These are phyloP conservation scores for Platycnemis pennipes DNA, from an alignment of 2,888 invertebrate species.

Conservation along the genomic window DNA sequence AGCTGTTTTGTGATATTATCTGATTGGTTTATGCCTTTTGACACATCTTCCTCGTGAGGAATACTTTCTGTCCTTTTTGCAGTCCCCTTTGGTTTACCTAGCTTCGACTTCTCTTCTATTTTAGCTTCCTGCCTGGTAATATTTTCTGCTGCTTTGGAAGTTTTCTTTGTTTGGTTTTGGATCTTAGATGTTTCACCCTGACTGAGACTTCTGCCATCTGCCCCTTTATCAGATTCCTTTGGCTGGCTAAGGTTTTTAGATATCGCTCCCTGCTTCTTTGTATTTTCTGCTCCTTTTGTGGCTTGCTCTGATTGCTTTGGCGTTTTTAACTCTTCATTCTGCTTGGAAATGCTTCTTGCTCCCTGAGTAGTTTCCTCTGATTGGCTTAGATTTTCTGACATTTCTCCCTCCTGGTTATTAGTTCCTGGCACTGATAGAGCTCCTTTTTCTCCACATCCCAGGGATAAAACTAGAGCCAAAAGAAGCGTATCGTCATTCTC, in stretches of 20 bases:
- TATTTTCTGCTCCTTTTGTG: not conserved
- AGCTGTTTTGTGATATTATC: not conserved
- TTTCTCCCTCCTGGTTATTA: not conserved
- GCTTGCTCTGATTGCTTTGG: not conserved
- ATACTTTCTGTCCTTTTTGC: not conserved
- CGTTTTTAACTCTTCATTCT: not conserved
- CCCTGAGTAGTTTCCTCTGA: not conserved
- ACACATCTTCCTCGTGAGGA: not conserved
- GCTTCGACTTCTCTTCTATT: not conserved
- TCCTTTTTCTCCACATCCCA: not conserved
- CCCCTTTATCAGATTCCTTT: not conserved
- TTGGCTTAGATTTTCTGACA: not conserved
- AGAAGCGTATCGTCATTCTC: not conserved
- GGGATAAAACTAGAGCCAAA: not conserved
- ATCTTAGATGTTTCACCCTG: not conserved
- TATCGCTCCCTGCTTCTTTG: not conserved
- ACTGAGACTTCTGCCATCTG: not conserved
- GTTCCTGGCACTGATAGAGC: not conserved
- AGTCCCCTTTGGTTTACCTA: not conserved
- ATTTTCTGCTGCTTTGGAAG: not conserved
- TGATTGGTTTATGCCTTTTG: not conserved
- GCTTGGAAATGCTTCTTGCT: not conserved
- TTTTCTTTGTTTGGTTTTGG: not conserved
- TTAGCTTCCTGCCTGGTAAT: not conserved
- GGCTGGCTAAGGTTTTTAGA: not conserved